Evolutionary conservation across 2,888 invertebrate species (phyloP).

Genomic region (Acutogordius australiensis): DNA sequence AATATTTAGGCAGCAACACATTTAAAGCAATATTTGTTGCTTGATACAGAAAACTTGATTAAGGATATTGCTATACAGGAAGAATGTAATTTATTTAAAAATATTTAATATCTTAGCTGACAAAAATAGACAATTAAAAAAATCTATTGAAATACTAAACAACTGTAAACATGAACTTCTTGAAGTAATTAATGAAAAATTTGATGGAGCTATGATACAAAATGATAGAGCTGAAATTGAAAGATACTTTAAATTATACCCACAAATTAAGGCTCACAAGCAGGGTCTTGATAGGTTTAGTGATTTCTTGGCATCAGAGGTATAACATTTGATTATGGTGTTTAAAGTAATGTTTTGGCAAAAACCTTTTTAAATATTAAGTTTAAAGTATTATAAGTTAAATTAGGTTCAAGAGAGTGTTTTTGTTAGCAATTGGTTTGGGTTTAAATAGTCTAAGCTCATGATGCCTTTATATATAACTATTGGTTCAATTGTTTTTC

Average conservation of each 20-base stretch:
- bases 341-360: too few species aligned
- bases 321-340: background rate
- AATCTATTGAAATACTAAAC: background rate
- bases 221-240: slow-evolving; percentile 9
- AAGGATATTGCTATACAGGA: background rate
- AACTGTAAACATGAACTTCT: background rate
- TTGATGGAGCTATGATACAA: background rate
- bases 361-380: too few species aligned
- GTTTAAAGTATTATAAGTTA: too few species aligned
- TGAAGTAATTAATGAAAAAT: background rate
- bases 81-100: background rate
- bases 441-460: too few species aligned
- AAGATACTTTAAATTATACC: background rate
- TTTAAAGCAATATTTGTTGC: background rate
- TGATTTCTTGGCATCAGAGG: background rate
- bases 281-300: background rate
- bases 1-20: slow-evolving; percentile 9
- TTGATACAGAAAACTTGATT: background rate
- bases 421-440: too few species aligned
- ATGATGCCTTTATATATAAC: too few species aligned
- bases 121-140: background rate
- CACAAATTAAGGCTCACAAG: background rate
- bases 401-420: too few species aligned
- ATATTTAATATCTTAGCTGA: background rate
- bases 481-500: too few species aligned